Base-by-base conservation (phyloP, 1,140 invertebrate species). In the Spodoptera frugiperda region DNA sequence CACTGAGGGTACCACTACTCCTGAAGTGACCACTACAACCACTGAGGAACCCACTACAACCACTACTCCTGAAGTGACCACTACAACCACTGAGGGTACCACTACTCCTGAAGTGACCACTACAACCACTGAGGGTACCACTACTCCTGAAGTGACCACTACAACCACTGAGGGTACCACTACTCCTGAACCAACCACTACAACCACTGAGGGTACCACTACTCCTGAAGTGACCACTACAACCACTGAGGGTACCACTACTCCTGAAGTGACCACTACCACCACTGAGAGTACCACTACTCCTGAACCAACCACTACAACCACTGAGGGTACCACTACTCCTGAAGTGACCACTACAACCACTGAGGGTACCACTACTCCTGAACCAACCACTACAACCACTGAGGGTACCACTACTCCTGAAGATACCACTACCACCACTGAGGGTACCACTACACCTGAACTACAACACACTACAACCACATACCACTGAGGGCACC, bases 101-200 rank as follows among this genome's bases (percentile, higher is more conserved):
- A 76, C 68, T 14, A 65, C 61, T 12, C 48, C 61, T 19, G 11
- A 39, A 2, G 61, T 5, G 4, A 11, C 39, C 19, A 21, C 61
- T 12, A 48, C 44, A 67, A 12, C 17, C 1, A 30, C 12, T 3
- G 46, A 6, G 1, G 46, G 19, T 0, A 44, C 9, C 0, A 67
- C 25, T 1, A 17, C 48, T 3, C 53, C 65, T 15, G 12, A 17
- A 10, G 65, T 6, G 17, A 15, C 61, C 5, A 39, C 44, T 3
- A 73, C 61, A 14, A 68, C 51, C 49, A 33, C 33, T 33, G 33
- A 33, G 8, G 71, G 71, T 2, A 39, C 11, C 59, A 77, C 30
- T 12, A 70, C 70, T 30, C 71, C 61, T n/a, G 44, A 75, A 3
- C 51, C 17, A 17, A 14, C 51, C 19, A 72, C 76, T n/a, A 84